These are phyloP conservation scores for Drosophila koepferae DNA, from an alignment of 2,888 invertebrate species.

Conservation along the genomic window DNA sequence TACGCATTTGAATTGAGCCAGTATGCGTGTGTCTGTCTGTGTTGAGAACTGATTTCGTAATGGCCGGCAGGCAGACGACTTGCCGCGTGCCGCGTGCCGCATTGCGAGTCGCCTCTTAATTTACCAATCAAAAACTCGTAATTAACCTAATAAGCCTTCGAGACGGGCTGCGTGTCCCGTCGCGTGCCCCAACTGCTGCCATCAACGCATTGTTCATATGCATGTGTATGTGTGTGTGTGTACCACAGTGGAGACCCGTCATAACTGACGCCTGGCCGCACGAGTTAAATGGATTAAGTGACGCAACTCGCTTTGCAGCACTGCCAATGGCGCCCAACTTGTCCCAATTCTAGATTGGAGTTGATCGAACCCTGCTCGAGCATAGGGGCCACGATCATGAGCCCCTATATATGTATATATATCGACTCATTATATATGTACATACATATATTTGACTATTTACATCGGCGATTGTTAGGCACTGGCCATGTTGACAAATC, in stretches of 20 bases:
- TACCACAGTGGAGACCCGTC: conserved; percentile 33
- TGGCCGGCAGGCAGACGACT: conserved; percentile 54
- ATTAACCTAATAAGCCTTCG: conserved; percentile 80
- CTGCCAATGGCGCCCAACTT: conserved; percentile 60
- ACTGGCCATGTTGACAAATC: conserved; percentile 21
- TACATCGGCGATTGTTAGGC: not conserved
- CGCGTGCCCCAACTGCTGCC: conserved; percentile 69
- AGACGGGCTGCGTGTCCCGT: conserved; percentile 59
- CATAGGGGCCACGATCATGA: conserved; percentile 53
- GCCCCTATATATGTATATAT: conserved; percentile 1
- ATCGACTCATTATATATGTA: not conserved
- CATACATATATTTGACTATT: not conserved
- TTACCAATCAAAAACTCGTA: conserved; percentile 82
- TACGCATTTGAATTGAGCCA: conserved; percentile 80
- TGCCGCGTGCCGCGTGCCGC: conserved; percentile 70
- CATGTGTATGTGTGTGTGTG: conserved; percentile 29
- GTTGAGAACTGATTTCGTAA: conserved; percentile 78
- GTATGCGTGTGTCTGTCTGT: conserved; percentile 56
- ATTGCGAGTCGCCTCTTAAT: conserved; percentile 65
- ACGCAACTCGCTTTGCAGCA: conserved; percentile 71
- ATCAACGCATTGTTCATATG: conserved; percentile 39
- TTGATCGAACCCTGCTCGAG: conserved; percentile 30
- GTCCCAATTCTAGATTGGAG: conserved; percentile 41
- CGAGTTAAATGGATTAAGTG: conserved; percentile 73
- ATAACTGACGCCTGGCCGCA: conserved; percentile 62